Conservation (phyloP, 2,888 invertebrate species). For the Taenaris catops region DNA sequence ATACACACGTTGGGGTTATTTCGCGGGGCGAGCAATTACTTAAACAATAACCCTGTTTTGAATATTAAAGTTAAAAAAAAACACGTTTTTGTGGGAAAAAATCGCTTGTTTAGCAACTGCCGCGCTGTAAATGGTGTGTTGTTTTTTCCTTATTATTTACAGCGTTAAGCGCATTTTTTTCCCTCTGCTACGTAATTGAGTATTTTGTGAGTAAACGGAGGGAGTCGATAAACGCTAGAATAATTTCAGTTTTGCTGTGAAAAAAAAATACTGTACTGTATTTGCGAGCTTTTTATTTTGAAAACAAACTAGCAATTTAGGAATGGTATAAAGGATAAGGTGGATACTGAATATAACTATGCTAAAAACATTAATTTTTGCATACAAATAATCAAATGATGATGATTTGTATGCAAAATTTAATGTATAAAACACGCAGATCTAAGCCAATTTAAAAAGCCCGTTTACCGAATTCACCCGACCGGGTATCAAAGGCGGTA, state of each 20-base stretch:
- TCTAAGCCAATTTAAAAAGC: too few relatives aligned
- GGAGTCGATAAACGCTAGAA: constrained; percentile 50
- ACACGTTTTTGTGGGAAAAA: constrained; percentile 68
- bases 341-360: constrained; percentile 1
- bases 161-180: constrained; percentile 33
- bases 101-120: constrained; percentile 67
- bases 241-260: constrained; percentile 52
- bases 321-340: constrained; percentile 6
- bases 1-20: constrained; percentile 60
- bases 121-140: constrained; percentile 47
- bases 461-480: too few relatives aligned
- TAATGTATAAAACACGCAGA: too few relatives aligned
- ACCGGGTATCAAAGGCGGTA: too few relatives aligned
- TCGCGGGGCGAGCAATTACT: constrained; percentile 63
- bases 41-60: constrained; percentile 54
- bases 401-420: too few relatives aligned
- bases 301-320: constrained; percentile 30
- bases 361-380: too few relatives aligned
- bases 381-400: too few relatives aligned
- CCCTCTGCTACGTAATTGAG: constrained; percentile 62
- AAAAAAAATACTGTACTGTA: constrained; percentile 34
- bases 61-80: constrained; percentile 63
- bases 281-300: constrained; percentile 34
- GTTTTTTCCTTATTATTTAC: constrained; percentile 51
- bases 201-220: constrained; percentile 56